Evolutionary conservation across 2,888 invertebrate genomes (phyloP), one percentile per base, ranked within the genome.

Genomic region (Tridacna crocea): DNA sequence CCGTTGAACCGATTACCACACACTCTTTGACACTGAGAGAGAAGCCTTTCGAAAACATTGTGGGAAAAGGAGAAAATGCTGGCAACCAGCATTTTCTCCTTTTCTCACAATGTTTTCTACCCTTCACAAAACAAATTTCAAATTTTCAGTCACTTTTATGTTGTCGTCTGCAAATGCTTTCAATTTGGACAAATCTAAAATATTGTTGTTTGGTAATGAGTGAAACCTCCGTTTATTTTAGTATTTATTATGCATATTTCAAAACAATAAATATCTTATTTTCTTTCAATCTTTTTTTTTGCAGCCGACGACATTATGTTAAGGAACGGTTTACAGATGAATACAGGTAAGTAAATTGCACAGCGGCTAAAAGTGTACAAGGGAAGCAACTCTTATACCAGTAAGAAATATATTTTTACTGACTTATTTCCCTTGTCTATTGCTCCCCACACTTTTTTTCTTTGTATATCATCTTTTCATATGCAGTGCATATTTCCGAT

Each of bases 321-420:
- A 70, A 70, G 51, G 70, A 70, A 70, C 22, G 70, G 15, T n/a
- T 70, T 19, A 24, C 51, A 6, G 70, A 70, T 26, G 70, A 70
- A 24, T 70, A 70, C 51, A 70, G 70, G 70, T 51, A 70, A 36
- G 63, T 8, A 36, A 36, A 36, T 36, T 36, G 36, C 36, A 2
- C 3, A 4, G 36, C 8, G 2, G 2, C 36, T 4, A 8, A 36
- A 8, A 4, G 8, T 36, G 36, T 36, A 36, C 36, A 36, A 36
- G 36, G 36, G 36, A 36, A 36, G 36, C 55, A 55, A 55, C 17
- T 55, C 55, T 17, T 6, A 55, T 10, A 55, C 55, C 10, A 55
- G 4, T 1, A 55, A 55, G 36, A 4, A 36, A 36, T 4, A 2
- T 36, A 36, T 4, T 36, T 36, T 2, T 36, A 36, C 36, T 36